Evolutionary conservation across 2,797 vertebrate species (phyloP).

Genomic region (Euphonia xanthogaster): DNA sequence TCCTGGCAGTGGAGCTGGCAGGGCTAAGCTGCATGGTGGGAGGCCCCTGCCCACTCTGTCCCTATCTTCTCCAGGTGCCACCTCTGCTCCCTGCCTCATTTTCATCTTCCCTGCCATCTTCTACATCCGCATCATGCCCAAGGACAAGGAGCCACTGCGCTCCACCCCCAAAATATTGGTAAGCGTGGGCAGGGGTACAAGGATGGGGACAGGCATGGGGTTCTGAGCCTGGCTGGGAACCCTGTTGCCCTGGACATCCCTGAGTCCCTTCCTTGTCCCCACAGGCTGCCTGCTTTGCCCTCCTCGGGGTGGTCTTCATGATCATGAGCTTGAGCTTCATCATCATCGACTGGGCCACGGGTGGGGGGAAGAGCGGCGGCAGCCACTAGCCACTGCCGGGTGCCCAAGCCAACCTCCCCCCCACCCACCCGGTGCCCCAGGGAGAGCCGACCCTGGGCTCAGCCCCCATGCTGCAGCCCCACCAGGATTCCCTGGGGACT

Average conservation of each 20-base stretch:
- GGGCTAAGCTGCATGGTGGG: background rate
- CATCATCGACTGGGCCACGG: conserved; percentile 90
- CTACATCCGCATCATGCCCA: conserved; percentile 96
- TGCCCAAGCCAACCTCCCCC: conserved; percentile 6
- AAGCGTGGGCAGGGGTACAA: background rate
- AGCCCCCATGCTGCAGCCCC: conserved; percentile 56
- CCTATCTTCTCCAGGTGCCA: conserved; percentile 84
- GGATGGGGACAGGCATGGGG: fast-evolving
- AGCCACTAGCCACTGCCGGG: conserved; percentile 82
- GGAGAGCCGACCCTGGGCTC: background rate
- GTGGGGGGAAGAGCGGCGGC: conserved; percentile 76
- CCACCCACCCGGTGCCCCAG: background rate
- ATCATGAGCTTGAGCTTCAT: conserved; percentile 98
- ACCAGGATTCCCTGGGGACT: background rate
- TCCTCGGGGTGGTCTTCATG: conserved; percentile 92
- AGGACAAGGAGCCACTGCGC: conserved; percentile 88
- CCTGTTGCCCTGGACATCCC: background rate
- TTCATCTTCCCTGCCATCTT: conserved; percentile 98
- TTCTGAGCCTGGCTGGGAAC: background rate
- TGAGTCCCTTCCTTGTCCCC: background rate
- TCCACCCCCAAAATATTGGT: conserved; percentile 93
- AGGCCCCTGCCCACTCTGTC: background rate
- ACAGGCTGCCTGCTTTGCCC: conserved; percentile 90
- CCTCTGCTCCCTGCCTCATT: conserved; percentile 96
- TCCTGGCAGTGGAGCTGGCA: background rate